Percentiles rank a stretch among this genome's conserved stretches.
phyloP scores from a whole-genome alignment of 2,797 vertebrate species.

The Trachurus trachurus region DNA sequence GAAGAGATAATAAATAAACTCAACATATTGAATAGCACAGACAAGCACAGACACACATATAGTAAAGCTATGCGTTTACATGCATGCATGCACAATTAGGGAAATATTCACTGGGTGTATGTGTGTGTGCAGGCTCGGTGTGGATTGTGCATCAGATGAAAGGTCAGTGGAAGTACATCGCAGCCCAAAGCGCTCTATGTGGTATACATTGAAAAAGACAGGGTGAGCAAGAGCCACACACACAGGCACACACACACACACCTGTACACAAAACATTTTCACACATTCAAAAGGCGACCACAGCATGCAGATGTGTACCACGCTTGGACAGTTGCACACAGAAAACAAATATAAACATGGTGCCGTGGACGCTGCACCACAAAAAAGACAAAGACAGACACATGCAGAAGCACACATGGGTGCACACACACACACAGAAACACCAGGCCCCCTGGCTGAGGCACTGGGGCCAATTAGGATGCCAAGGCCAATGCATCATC shows the following conservation, averaged over 20 bases:
- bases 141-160: conserved; percentile 55
- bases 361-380: background rate
- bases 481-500: conserved; percentile 79
- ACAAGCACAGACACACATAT: background rate
- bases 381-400: conserved; percentile 43
- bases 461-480: conserved; percentile 81
- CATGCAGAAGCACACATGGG: conserved; percentile 50
- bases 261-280: conserved; percentile 22
- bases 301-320: conserved; percentile 46
- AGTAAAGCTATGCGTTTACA: background rate
- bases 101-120: background rate
- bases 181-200: conserved; percentile 44
- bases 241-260: conserved; percentile 27
- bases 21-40: background rate
- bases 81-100: conserved; percentile 21
- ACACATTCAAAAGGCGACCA: conserved; percentile 14
- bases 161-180: conserved; percentile 71
- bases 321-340: conserved; percentile 26
- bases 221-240: conserved; percentile 18
- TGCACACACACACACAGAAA: conserved; percentile 48
- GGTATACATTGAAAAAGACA: conserved; percentile 58
- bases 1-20: background rate
- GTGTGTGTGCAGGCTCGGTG: conserved; percentile 21
- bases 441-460: conserved; percentile 66
- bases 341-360: conserved; percentile 41